Conservation (phyloP, 2,888 invertebrate genomes). For the Rhagonycha lutea region DNA sequence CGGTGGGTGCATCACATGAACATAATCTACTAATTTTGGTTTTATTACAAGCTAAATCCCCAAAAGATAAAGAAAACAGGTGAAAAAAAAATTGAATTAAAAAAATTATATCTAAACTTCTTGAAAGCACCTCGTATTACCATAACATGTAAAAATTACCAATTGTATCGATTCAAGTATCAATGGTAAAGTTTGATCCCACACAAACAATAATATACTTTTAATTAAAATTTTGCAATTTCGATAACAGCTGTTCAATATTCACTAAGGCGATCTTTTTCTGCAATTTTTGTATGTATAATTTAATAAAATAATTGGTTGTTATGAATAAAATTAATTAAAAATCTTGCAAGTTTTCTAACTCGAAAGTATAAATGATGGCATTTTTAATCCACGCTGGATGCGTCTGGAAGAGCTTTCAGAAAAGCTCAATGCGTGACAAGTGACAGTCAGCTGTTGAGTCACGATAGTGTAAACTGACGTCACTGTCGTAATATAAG, state of each 20-base stretch:
- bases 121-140: too few relatives aligned
- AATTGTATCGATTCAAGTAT: too few relatives aligned
- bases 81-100: too few relatives aligned
- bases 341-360: not conserved
- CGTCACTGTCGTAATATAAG: conserved; percentile 45
- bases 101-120: too few relatives aligned
- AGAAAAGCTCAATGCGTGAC: conserved; percentile 44
- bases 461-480: conserved; percentile 47
- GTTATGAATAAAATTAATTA: not conserved
- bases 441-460: conserved; percentile 50
- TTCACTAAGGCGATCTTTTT: not conserved
- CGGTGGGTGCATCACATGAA: too few relatives aligned
- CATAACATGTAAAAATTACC: too few relatives aligned
- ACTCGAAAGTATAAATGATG: not conserved
- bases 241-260: not conserved
- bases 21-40: too few relatives aligned
- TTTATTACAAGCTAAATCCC: too few relatives aligned
- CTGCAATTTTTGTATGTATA: not conserved
- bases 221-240: too few relatives aligned
- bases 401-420: conserved; percentile 10
- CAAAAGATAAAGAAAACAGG: too few relatives aligned
- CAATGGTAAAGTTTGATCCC: too few relatives aligned
- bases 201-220: too few relatives aligned
- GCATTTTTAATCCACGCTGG: not conserved
- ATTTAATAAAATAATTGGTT: not conserved